Conservation (phyloP, 2,797 vertebrate genomes). For the Amblyraja radiata region DNA sequence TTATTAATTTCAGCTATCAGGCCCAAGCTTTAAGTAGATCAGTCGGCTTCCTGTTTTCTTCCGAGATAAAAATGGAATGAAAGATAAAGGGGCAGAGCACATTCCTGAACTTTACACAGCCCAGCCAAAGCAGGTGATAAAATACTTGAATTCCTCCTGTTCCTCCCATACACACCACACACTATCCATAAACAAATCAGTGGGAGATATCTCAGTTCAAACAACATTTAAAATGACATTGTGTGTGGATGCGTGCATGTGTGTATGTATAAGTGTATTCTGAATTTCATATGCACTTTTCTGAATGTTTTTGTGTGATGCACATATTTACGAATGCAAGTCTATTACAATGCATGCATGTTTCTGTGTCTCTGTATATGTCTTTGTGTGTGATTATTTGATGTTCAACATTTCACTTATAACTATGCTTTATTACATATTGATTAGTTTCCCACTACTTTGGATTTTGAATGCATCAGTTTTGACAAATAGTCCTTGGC, state of each 20-base stretch:
- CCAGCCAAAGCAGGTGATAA: not conserved
- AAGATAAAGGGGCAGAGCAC: slow-evolving; percentile 8
- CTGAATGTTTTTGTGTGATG: too few relatives aligned
- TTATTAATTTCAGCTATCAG: not conserved
- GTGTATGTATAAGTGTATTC: not conserved
- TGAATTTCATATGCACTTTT: too few relatives aligned
- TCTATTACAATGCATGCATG: too few relatives aligned
- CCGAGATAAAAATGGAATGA: slow-evolving; percentile 25
- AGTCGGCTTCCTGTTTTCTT: not conserved
- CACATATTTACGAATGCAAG: too few relatives aligned
- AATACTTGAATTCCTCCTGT: not conserved
- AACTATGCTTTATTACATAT: not conserved
- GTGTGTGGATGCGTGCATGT: not conserved
- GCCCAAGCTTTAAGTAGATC: too few relatives aligned
- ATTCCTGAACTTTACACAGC: not conserved
- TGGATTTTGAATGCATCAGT: not conserved
- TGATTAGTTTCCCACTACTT: not conserved
- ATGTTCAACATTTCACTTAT: not conserved
- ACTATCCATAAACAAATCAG: not conserved
- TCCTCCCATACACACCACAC: not conserved
- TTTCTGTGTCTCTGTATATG: not conserved
- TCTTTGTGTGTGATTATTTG: not conserved
- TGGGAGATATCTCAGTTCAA: not conserved
- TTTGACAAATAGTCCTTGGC: not conserved
- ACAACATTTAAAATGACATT: not conserved